A percentile compares a stretch with the other conserved stretches of the same genome.
phyloP scores from a whole-genome alignment of 2,888 invertebrate species.

The Sicus ferrugineus region DNA sequence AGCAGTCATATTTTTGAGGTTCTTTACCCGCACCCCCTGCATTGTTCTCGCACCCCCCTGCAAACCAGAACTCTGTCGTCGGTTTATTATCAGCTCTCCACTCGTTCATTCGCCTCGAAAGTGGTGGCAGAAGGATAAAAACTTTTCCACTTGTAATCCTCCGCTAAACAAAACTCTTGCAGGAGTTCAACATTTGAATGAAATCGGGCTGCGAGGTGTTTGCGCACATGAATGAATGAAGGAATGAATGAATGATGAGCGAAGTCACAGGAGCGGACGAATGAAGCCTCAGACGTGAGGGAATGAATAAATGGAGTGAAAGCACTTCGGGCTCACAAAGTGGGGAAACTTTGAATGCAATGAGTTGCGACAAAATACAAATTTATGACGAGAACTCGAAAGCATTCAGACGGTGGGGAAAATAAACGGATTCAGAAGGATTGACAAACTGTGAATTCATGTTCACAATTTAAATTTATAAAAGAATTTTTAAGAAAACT shows the following conservation, averaged over 20 bases:
- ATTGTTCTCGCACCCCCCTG: no score
- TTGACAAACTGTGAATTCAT: no score
- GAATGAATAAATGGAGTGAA: background rate
- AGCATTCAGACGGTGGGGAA: no score
- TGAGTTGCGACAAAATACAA: no score
- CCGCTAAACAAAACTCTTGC: background rate
- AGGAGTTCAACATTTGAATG: background rate
- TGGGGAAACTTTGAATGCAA: no score
- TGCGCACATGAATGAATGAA: conserved; percentile 1
- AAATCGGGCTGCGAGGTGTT: conserved; percentile 3
- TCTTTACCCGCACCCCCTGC: background rate
- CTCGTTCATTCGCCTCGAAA: background rate
- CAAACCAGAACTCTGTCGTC: background rate
- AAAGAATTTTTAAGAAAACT: no score
- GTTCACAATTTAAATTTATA: no score
- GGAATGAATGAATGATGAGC: background rate
- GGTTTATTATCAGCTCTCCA: background rate
- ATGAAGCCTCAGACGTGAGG: background rate
- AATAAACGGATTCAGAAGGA: no score
- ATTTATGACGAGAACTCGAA: no score
- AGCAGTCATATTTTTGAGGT: no score
- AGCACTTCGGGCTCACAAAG: no score
- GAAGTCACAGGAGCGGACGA: background rate
- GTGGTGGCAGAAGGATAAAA: background rate
- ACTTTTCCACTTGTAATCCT: conserved; percentile 14